Percentiles rank a stretch among this genome's conserved stretches.
Conservation (phyloP, 2,113 vertebrate species). For the Triplophysa rosa region DNA sequence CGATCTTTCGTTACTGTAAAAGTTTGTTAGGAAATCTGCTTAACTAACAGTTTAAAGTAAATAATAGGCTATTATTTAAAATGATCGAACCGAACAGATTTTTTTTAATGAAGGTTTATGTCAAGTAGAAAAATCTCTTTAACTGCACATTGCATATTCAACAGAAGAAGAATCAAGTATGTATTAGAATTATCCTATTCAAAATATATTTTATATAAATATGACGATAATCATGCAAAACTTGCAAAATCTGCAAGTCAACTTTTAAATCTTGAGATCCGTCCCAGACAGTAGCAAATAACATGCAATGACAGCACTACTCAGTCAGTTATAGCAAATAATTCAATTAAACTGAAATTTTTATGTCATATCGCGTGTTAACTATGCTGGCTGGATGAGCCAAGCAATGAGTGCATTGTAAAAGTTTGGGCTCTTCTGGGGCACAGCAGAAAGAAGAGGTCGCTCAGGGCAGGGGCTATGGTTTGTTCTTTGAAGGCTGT, state of each 20-base stretch:
- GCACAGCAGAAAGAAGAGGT: slow-evolving; percentile 45
- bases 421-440: slow-evolving; percentile 40
- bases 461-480: slow-evolving; percentile 38
- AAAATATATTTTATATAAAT: neutral
- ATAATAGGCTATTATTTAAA: no score
- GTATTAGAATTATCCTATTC: neutral
- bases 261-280: neutral
- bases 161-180: neutral
- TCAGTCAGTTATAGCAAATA: neutral
- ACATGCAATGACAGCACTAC: neutral
- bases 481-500: slow-evolving; percentile 43
- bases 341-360: neutral
- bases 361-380: slow-evolving; percentile 4
- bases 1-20: no score
- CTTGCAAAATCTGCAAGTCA: neutral
- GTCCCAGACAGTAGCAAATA: no score
- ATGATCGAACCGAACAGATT: no score
- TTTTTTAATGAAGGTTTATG: no score
- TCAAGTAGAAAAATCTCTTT: no score
- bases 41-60: no score
- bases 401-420: slow-evolving; percentile 1
- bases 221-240: neutral
- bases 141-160: neutral
- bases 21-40: no score
- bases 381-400: neutral